Conservation (phyloP, 64 coral and sea anemone species). For the Catalaphyllia jardinei region DNA sequence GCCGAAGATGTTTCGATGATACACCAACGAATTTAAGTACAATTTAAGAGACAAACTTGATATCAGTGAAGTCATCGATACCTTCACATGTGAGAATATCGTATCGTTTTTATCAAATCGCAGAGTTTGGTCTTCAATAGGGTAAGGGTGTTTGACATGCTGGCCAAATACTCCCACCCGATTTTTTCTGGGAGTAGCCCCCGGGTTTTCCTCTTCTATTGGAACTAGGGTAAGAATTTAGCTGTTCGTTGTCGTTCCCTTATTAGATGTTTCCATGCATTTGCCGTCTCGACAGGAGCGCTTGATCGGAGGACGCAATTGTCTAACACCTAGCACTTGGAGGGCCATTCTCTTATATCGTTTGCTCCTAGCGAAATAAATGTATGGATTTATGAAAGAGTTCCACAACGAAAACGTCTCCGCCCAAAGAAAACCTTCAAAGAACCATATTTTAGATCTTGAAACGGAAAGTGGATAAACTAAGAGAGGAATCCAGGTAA, state of each 20-base stretch:
- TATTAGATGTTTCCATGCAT: neutral
- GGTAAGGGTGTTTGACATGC: no score
- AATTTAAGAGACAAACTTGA: no score
- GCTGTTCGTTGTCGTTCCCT: neutral
- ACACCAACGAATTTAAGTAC: no score
- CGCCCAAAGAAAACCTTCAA: conserved; percentile 29
- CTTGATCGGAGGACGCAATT: neutral
- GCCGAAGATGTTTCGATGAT: no score
- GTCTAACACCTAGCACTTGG: neutral
- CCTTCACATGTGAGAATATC: no score
- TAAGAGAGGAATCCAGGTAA: conserved; percentile 38
- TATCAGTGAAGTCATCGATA: no score
- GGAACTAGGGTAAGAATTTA: neutral
- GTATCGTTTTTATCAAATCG: no score
- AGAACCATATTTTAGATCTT: neutral
- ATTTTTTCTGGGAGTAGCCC: no score
- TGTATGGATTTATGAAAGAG: conserved; percentile 54
- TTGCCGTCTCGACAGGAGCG: neutral
- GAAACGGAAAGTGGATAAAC: neutral
- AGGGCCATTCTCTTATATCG: conserved; percentile 5
- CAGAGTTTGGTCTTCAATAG: no score
- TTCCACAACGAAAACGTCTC: conserved; percentile 22
- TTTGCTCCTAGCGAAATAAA: conserved; percentile 43
- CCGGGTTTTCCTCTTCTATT: neutral
- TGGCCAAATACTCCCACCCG: no score